Percentiles rank a stretch among this genome's conserved stretches.
These are phyloP conservation scores for Spea multiplicata DNA, from an alignment of 2,113 vertebrate genomes.

Conservation along the genomic window DNA sequence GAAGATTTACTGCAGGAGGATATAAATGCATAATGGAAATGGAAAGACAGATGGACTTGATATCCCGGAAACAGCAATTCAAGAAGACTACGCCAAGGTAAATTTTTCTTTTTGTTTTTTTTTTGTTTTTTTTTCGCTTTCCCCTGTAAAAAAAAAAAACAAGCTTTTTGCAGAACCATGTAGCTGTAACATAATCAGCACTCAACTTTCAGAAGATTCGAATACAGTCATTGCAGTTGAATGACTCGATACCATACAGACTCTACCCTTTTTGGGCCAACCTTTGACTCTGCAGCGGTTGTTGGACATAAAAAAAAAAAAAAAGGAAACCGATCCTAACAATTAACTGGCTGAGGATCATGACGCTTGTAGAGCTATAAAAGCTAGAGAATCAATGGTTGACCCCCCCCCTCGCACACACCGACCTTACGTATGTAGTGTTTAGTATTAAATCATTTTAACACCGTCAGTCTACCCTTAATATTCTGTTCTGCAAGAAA, in stretches of 20 bases:
- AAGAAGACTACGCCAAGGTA: slow-evolving; percentile 97
- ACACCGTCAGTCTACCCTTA: not conserved
- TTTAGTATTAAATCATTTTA: not conserved
- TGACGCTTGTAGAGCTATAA: too few species aligned
- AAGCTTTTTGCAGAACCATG: slow-evolving; percentile 63
- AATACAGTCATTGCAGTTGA: slow-evolving; percentile 53
- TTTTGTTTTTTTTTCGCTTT: slow-evolving; percentile 65
- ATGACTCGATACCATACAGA: slow-evolving; percentile 40
- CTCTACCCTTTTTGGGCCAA: slow-evolving; percentile 45
- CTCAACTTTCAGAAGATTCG: slow-evolving; percentile 51
- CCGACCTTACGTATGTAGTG: too few species aligned
- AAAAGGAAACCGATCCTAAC: too few species aligned
- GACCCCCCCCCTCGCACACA: not conserved
- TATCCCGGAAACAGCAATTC: slow-evolving; percentile 99
- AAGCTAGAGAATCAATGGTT: not conserved
- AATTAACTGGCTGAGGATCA: too few species aligned
- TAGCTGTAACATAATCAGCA: slow-evolving; percentile 37
- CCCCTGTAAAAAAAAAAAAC: slow-evolving; percentile 58
- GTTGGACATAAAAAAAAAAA: not conserved
- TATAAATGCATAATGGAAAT: too few species aligned
- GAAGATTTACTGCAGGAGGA: too few species aligned
- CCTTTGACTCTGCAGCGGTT: not conserved
- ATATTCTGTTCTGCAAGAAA: not conserved
- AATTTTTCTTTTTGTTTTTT: slow-evolving; percentile 27
- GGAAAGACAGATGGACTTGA: slow-evolving; percentile 99